Base-by-base conservation (phyloP, 1,140 invertebrate genomes). In the Monochamus saltuarius region DNA sequence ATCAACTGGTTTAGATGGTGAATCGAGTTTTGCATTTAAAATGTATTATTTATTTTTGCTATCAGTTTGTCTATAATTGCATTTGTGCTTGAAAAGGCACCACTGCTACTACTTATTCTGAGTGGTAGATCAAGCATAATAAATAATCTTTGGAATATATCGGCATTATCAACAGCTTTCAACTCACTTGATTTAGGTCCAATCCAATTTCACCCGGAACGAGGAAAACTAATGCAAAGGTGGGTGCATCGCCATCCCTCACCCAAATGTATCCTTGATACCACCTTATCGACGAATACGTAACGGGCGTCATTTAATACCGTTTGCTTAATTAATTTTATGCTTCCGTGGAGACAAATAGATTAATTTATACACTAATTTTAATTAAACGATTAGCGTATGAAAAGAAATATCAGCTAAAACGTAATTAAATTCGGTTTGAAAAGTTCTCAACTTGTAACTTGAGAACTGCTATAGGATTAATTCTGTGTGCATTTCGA, bases 311-410 rank as follows among this genome's bases (percentile, higher is more conserved):
- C n/a, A n/a, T 7, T 42, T 42, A 3, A 2, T 42, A 7, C 39
- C 39, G 22, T 29, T 29, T 29, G 22, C 22, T 29, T 29, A 29
- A 29, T 29, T 29, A 29, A 29, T 29, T 29, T 29, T 29, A 29
- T 29, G 22, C 22, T 6, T 6, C 22, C 22, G 6, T 29, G 22
- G 22, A 29, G 49, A 45, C 50, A 55, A 16, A 10, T 38, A 47
- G 42, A 59, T 59, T 58, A 63, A 59, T 59, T 50, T 50, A 59
- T 63, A 62, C 43, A 59, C 50, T 56, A 64, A 59, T 64, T 64
- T 64, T 64, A 64, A 64, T 64, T 64, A 64, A 64, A 64, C 46
- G 61, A 64, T 64, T 64, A 64, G 56, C 61, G 61, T 64, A 64
- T 64, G 61, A 64, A 64, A 64, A 64, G 61, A 64, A 59, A 55